Evolutionary conservation across 1,140 invertebrate species (phyloP).

Genomic region (Aphidius gifuensis): DNA sequence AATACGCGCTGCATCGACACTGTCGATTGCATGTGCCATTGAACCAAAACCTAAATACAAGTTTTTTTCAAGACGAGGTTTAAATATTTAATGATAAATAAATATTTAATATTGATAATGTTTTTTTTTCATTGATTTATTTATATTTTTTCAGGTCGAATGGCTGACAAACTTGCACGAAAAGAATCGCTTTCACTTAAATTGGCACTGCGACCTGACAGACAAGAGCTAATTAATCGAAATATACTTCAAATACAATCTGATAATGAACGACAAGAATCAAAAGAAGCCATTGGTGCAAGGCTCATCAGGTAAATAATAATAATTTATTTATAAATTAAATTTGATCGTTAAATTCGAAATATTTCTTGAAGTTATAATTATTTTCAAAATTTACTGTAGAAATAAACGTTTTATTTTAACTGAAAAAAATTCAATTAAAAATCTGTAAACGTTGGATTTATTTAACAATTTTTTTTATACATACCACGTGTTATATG

Average conservation of each 20-base stretch:
- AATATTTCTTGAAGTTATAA: neutral
- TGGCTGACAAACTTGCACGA: conserved; percentile 88
- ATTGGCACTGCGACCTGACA: conserved; percentile 83
- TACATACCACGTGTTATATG: neutral
- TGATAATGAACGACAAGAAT: conserved; percentile 90
- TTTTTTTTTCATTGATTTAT: neutral
- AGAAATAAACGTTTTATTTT: too few species aligned
- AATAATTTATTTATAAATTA: neutral
- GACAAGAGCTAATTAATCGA: conserved; percentile 93
- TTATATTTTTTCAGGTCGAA: conserved; percentile 52
- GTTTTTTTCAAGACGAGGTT: conserved; percentile 31
- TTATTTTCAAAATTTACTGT: too few species aligned
- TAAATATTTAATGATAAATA: conserved; percentile 7
- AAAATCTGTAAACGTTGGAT: too few species aligned
- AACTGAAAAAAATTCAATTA: too few species aligned
- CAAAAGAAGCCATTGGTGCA: conserved; percentile 90
- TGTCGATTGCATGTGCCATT: conserved; percentile 31
- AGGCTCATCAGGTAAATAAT: conserved; percentile 75
- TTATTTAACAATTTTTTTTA: too few species aligned
- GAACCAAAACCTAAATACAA: conserved; percentile 9
- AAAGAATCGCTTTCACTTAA: conserved; percentile 96
- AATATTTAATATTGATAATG: neutral
- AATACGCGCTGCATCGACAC: conserved; percentile 38
- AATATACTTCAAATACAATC: conserved; percentile 92
- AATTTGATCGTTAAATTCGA: neutral